Evolutionary conservation across 2,797 vertebrate species (phyloP).

Genomic region (Molossus alvarezi): DNA sequence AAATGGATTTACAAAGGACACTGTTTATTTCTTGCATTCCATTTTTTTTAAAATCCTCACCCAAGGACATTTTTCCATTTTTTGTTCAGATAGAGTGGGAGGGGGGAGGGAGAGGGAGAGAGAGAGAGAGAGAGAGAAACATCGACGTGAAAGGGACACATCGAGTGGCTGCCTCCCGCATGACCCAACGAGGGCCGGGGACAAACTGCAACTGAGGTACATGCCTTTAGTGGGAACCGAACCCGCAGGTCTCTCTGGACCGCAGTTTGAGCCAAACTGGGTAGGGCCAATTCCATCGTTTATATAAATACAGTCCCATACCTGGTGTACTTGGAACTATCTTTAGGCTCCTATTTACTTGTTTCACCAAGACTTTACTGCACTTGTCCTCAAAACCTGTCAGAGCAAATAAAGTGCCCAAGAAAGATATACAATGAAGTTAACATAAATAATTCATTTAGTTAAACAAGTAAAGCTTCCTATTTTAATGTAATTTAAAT

Average conservation of each 20-base stretch:
- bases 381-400: background rate
- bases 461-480: background rate
- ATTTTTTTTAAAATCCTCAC: too few relatives aligned
- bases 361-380: background rate
- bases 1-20: background rate
- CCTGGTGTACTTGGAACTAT: background rate
- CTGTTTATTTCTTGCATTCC: background rate
- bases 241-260: too few relatives aligned
- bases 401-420: background rate
- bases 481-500: conserved; percentile 1
- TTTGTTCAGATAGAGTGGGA: too few relatives aligned
- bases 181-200: too few relatives aligned
- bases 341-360: conserved; percentile 24
- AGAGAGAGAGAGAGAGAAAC: too few relatives aligned
- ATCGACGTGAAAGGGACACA: too few relatives aligned
- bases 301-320: conserved; percentile 40
- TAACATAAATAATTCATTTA: background rate
- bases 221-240: too few relatives aligned
- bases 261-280: too few relatives aligned
- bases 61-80: too few relatives aligned
- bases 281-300: background rate
- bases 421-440: background rate
- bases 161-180: too few relatives aligned
- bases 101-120: too few relatives aligned
- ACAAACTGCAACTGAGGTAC: too few relatives aligned